Evolutionary conservation across 2,888 invertebrate genomes (phyloP).

Genomic region (Morpho achilles): DNA sequence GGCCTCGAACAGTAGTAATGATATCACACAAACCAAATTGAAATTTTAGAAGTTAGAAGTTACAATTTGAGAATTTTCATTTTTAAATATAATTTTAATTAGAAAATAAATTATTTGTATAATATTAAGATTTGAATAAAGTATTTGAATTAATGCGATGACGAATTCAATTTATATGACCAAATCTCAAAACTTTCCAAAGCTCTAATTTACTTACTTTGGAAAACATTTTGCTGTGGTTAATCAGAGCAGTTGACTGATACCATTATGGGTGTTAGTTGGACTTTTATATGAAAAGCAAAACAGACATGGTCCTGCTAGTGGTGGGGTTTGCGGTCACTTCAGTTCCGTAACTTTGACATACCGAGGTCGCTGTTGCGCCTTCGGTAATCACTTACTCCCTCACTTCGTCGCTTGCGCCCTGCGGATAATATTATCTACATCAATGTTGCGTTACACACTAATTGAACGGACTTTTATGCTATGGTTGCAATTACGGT

Average conservation of each 20-base stretch:
- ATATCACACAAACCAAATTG: too few species aligned
- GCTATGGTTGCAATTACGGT: conserved; percentile 7
- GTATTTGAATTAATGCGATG: too few species aligned
- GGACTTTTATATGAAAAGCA: conserved; percentile 78
- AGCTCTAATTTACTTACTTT: conserved; percentile 58
- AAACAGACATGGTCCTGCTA: conserved; percentile 62
- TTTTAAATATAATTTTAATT: too few species aligned
- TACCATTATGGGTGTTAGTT: conserved; percentile 65
- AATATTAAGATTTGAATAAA: too few species aligned
- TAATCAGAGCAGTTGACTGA: conserved; percentile 75
- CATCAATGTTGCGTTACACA: conserved; percentile 33
- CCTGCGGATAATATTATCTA: conserved; percentile 31
- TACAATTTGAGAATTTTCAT: too few species aligned
- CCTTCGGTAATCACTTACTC: conserved; percentile 49
- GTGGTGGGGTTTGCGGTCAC: conserved; percentile 70
- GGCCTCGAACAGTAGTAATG: too few species aligned
- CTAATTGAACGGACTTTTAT: conserved; percentile 22
- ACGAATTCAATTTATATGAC: too few species aligned
- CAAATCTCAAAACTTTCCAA: neutral
- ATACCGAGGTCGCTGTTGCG: conserved; percentile 71
- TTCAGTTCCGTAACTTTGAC: conserved; percentile 78
- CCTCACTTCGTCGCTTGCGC: conserved; percentile 29
- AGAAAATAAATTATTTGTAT: too few species aligned
- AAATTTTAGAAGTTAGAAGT: too few species aligned
- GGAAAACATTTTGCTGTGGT: conserved; percentile 75